Evolutionary conservation across 2,888 invertebrate species (phyloP).

Genomic region (Hartigia nigra): DNA sequence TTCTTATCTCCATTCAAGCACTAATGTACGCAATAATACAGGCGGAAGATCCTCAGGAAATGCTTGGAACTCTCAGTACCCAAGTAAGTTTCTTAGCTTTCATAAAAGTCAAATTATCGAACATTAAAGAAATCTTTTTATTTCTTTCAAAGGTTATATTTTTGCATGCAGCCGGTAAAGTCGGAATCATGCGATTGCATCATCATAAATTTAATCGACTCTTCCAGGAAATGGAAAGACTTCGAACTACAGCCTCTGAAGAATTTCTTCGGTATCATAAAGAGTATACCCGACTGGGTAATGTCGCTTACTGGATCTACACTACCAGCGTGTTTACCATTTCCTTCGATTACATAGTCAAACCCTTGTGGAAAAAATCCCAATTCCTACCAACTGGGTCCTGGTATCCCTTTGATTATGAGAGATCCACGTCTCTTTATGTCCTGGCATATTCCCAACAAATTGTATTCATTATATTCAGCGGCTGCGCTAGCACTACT

Average conservation of each 20-base stretch:
- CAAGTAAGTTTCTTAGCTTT: neutral
- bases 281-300: neutral
- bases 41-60: neutral
- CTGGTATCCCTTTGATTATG: neutral
- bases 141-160: neutral
- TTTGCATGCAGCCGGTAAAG: neutral
- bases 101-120: neutral
- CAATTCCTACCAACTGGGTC: neutral
- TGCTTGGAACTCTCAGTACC: neutral
- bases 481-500: neutral
- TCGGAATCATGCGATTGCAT: neutral
- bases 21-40: neutral
- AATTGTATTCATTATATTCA: neutral
- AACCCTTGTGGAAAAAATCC: neutral
- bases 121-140: neutral
- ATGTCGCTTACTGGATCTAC: neutral
- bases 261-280: neutral
- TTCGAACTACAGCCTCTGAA: neutral
- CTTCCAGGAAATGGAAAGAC: neutral
- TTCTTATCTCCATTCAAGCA: neutral
- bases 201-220: neutral
- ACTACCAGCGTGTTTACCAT: neutral
- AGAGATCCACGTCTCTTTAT: neutral
- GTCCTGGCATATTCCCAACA: neutral
- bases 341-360: neutral